Percentiles rank a stretch among this genome's conserved stretches.
These are phyloP conservation scores for Antheraea assamensis DNA, from an alignment of 2,888 invertebrate genomes.

Conservation along the genomic window DNA sequence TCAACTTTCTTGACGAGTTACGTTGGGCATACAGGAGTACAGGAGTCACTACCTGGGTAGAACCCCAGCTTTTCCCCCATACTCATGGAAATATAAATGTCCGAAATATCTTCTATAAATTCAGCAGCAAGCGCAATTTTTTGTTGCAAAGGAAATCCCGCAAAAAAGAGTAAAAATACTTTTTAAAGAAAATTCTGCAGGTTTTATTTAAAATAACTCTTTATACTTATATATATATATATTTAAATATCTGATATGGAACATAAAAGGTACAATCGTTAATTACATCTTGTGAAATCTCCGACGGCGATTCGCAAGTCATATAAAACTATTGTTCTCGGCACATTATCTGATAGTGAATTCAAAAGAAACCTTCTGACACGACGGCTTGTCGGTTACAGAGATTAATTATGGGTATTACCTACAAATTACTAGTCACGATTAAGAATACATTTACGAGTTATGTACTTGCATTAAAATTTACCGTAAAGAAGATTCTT, in stretches of 20 bases:
- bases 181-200: not conserved
- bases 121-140: too few species aligned
- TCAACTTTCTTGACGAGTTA: too few species aligned
- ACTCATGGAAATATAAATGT: too few species aligned
- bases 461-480: not conserved
- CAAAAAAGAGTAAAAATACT: too few species aligned
- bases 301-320: constrained; percentile 16
- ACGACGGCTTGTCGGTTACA: constrained; percentile 8
- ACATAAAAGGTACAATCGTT: constrained; percentile 14
- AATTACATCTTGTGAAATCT: constrained; percentile 20
- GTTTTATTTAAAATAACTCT: not conserved
- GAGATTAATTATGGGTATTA: constrained; percentile 19
- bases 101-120: too few species aligned
- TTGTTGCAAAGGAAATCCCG: too few species aligned
- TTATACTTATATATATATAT: not conserved
- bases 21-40: too few species aligned
- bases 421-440: constrained; percentile 15
- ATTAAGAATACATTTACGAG: constrained; percentile 1
- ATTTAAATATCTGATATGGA: not conserved
- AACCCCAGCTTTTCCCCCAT: too few species aligned
- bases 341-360: constrained; percentile 18
- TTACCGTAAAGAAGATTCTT: not conserved
- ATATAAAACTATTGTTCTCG: constrained; percentile 20
- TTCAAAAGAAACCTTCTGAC: constrained; percentile 19
- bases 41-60: too few species aligned